Evolutionary conservation across 2,797 vertebrate species (phyloP).

Genomic region (Cuculus canorus): DNA sequence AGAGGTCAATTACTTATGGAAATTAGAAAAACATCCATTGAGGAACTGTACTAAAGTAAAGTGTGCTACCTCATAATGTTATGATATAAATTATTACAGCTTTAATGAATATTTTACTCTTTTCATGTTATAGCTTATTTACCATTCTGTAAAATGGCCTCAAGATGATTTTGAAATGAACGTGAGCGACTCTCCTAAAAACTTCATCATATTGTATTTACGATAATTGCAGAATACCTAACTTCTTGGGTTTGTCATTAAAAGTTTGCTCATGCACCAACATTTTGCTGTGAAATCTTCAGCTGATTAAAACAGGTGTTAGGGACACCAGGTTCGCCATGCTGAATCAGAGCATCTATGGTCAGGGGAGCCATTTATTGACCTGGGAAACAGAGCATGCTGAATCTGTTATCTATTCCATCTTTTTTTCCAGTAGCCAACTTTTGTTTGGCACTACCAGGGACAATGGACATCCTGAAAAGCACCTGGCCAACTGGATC

Average conservation of each 20-base stretch:
- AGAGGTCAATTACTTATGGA: conserved; percentile 76
- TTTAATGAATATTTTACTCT: conserved; percentile 52
- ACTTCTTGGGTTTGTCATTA: background rate
- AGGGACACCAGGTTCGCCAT: background rate
- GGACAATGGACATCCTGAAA: background rate
- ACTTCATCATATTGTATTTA: background rate
- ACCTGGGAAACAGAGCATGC: too few species aligned
- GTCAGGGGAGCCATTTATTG: too few species aligned
- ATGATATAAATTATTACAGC: conserved; percentile 65
- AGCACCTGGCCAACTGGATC: background rate
- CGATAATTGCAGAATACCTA: background rate
- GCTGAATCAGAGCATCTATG: too few species aligned
- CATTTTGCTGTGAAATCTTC: background rate
- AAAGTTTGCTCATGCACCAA: background rate
- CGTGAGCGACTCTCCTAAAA: background rate
- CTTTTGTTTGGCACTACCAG: rapidly evolving
- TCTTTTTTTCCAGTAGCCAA: background rate
- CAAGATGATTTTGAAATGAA: conserved; percentile 10
- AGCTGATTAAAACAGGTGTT: background rate
- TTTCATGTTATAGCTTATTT: conserved; percentile 28
- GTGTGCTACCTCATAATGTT: conserved; percentile 54
- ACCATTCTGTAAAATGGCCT: background rate
- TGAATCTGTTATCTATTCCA: background rate
- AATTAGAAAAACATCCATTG: conserved; percentile 66
- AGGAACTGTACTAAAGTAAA: conserved; percentile 51